Evolutionary conservation across 2,113 vertebrate species (phyloP).

Genomic region (Solenodon paradoxus): DNA sequence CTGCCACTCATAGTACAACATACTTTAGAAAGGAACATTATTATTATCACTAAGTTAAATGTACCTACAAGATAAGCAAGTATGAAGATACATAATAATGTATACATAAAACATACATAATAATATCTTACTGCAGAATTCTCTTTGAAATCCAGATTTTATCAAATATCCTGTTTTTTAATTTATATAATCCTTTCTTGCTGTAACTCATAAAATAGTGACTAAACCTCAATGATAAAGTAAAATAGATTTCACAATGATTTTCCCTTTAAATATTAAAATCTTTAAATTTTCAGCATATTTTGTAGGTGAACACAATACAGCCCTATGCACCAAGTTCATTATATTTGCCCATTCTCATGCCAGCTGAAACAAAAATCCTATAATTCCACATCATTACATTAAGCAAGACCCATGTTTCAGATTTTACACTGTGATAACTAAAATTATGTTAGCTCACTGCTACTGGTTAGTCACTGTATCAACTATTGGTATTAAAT

Average conservation of each 20-base stretch:
- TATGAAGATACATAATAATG: slow-evolving; percentile 70
- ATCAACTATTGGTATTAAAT: slow-evolving; percentile 76
- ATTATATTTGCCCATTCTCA: not conserved
- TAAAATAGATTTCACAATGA: slow-evolving; percentile 66
- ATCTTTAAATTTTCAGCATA: not conserved
- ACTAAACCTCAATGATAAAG: slow-evolving; percentile 70
- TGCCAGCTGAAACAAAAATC: not conserved
- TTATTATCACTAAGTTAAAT: slow-evolving; percentile 63
- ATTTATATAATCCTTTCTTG: slow-evolving; percentile 78
- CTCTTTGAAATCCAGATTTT: slow-evolving; percentile 79
- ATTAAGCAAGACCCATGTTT: slow-evolving; percentile 55
- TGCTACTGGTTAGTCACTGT: slow-evolving; percentile 55
- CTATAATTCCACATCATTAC: slow-evolving; percentile 55
- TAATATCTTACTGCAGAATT: slow-evolving; percentile 80
- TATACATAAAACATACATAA: too few species aligned
- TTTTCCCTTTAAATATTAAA: slow-evolving; percentile 53
- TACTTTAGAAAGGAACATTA: slow-evolving; percentile 49
- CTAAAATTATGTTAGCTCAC: slow-evolving; percentile 52
- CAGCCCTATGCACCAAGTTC: not conserved
- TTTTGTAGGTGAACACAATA: not conserved
- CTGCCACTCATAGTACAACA: not conserved
- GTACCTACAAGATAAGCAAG: slow-evolving; percentile 68
- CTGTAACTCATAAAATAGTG: slow-evolving; percentile 79
- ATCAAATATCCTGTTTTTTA: slow-evolving; percentile 79
- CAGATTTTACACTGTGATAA: slow-evolving; percentile 48